Percentiles rank a stretch among this genome's conserved stretches.
phyloP scores from a whole-genome alignment of 2,113 vertebrate species.

The Rousettus leschenaultii region DNA sequence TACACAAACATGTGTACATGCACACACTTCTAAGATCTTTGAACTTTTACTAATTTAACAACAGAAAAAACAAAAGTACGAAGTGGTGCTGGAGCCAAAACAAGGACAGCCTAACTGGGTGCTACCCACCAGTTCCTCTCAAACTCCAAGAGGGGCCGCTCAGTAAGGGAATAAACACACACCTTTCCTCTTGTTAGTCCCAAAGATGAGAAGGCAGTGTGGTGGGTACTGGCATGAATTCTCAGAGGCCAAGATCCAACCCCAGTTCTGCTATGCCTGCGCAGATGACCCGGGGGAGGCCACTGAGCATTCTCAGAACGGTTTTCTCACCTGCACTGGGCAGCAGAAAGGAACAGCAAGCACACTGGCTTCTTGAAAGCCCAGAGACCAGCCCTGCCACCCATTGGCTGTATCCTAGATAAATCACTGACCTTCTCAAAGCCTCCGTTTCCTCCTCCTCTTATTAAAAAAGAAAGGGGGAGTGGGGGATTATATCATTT shows the following conservation, averaged over 20 bases:
- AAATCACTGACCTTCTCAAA: background rate
- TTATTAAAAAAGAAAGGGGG: background rate
- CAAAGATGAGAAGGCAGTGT: background rate
- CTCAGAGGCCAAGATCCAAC: background rate
- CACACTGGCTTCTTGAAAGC: background rate
- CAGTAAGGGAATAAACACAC: background rate
- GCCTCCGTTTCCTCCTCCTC: background rate
- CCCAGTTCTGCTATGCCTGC: background rate
- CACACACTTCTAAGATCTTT: background rate
- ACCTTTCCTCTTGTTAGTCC: background rate
- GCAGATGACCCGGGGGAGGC: background rate
- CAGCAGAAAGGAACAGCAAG: background rate
- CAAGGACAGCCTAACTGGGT: background rate
- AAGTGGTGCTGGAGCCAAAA: background rate
- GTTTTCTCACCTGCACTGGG: background rate
- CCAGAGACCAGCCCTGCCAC: background rate
- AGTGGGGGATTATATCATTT: background rate
- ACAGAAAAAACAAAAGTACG: background rate
- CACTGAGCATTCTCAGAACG: background rate
- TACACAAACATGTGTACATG: background rate
- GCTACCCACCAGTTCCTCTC: background rate
- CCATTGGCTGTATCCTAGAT: background rate
- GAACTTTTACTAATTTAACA: background rate
- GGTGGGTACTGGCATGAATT: background rate
- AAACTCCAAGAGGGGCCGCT: background rate